Evolutionary conservation across 1,140 invertebrate genomes (phyloP).

Genomic region (Listronotus bonariensis): DNA sequence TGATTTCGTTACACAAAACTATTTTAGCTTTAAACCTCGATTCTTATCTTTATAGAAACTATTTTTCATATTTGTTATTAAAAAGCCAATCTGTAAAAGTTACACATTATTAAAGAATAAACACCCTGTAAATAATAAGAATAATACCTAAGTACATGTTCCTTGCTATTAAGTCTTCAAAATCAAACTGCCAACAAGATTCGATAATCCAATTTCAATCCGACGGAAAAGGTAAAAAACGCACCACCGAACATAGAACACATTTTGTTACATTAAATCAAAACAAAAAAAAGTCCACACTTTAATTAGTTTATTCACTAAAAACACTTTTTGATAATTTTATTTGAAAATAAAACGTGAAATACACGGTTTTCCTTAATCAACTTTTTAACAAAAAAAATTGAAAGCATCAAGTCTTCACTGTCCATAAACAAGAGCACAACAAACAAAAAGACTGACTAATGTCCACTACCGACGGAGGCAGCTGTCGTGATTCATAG

Average conservation of each 20-base stretch:
- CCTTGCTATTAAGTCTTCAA: neutral
- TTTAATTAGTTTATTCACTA: neutral
- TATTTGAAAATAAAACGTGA: too few species aligned
- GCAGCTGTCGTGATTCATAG: slow-evolving; percentile 20
- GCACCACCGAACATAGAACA: too few species aligned
- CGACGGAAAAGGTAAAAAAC: too few species aligned
- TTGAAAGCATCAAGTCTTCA: neutral
- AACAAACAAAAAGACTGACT: slow-evolving; percentile 29
- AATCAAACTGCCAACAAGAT: neutral
- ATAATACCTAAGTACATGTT: slow-evolving; percentile 6
- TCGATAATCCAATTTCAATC: neutral
- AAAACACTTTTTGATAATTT: too few species aligned
- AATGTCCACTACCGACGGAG: slow-evolving; percentile 12
- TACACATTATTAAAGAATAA: too few species aligned
- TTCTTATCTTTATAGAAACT: too few species aligned
- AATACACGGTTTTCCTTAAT: too few species aligned
- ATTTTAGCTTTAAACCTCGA: too few species aligned
- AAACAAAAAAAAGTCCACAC: neutral
- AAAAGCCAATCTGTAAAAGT: too few species aligned
- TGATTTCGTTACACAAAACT: too few species aligned
- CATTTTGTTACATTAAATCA: neutral
- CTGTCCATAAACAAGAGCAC: slow-evolving; percentile 9
- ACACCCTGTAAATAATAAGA: too few species aligned
- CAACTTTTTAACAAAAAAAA: neutral
- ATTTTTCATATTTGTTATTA: too few species aligned